Evolutionary conservation across 2,888 invertebrate species (phyloP), one percentile per base, ranked within the genome.

Genomic region (Heteropelma amictum): DNA sequence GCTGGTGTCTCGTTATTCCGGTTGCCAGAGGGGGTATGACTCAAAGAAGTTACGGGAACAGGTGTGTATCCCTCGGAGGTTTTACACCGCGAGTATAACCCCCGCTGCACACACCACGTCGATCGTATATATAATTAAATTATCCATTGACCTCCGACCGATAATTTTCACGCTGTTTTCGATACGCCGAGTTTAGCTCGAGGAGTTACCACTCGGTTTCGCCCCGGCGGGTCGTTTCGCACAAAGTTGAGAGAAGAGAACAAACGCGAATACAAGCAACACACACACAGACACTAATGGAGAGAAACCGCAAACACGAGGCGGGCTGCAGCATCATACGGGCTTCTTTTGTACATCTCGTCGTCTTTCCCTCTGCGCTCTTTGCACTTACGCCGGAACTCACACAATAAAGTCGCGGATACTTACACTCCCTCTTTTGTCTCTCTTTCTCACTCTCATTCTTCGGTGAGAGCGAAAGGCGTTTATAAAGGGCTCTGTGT

Each of bases 401-500:
- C 60, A 72, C 58, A 79, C 70, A 76, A 67, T 72, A 19, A 71
- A 56, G 63, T 63, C 51, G 54, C 60, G 72, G 69, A 80, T 72
- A 47, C 28, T 10, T 8, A 30, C 35, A 30, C 28, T 17, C 26
- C 30, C 53, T 26, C 21, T 54, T 19, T 64, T 30, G 38, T 26
- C 49, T 68, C 51, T 14, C 45, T 40, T 40, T 49, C 28, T 38
- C 19, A 47, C 14, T 14, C 12, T 8, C n/a, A n/a, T n/a, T n/a
- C n/a, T n/a, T n/a, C n/a, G n/a, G n/a, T n/a, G n/a, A n/a, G n/a
- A n/a, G 61, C 21, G 63, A 63, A 81, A 84, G 86, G 85, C 85
- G 85, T 86, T n/a, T 85, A 85, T 87, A 84, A 86, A 87, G 86
- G 87, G 85, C 85, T 84, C 85, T 83, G 81, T 85, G 83, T 86